Percentiles rank a stretch among this genome's conserved stretches.
These are phyloP conservation scores for Phenacoccus solenopsis DNA, from an alignment of 1,140 invertebrate genomes.

Conservation along the genomic window DNA sequence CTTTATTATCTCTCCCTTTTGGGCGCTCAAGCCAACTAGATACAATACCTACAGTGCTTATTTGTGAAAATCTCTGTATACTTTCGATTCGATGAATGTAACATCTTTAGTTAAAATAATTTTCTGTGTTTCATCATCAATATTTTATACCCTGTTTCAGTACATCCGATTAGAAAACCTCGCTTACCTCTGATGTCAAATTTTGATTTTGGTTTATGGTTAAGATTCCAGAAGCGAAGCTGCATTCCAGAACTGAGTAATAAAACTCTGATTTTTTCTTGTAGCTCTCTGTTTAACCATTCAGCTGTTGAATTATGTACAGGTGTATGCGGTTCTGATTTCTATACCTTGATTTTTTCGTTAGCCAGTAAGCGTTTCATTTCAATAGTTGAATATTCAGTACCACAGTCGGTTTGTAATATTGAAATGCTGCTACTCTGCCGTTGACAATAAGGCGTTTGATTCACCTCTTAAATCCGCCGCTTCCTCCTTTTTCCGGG, in stretches of 20 bases:
- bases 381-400: background rate
- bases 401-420: background rate
- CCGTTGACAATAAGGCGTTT: no score
- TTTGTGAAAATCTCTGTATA: no score
- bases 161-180: conserved; percentile 21
- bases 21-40: no score
- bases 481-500: no score
- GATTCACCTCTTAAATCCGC: no score
- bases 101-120: conserved; percentile 20
- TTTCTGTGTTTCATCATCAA: background rate
- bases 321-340: background rate
- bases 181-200: conserved; percentile 9
- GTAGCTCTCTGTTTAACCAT: conserved; percentile 20
- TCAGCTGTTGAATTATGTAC: conserved; percentile 19
- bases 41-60: no score
- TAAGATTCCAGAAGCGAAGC: conserved; percentile 18
- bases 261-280: conserved; percentile 22
- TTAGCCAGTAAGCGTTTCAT: background rate
- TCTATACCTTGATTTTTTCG: background rate
- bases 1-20: no score
- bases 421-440: no score
- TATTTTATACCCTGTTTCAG: conserved; percentile 21
- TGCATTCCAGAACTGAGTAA: conserved; percentile 20
- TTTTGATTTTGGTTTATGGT: conserved; percentile 17
- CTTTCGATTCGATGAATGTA: no score